Evolutionary conservation across 2,113 vertebrate species (phyloP).

Genomic region (Parus major): DNA sequence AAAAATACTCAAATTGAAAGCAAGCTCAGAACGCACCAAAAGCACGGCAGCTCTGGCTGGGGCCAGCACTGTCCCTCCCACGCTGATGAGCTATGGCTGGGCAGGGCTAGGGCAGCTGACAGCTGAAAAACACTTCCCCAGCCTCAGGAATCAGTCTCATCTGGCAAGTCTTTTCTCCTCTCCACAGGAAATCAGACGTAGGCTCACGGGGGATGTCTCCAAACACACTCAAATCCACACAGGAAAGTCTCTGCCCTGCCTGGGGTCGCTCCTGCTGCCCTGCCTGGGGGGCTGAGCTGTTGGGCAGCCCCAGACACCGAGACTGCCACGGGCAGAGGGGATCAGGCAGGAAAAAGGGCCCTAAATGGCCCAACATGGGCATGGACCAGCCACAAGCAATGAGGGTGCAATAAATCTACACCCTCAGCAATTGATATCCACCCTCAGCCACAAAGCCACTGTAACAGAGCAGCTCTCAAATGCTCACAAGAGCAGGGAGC

Average conservation of each 20-base stretch:
- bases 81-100: fast-evolving
- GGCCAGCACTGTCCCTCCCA: not conserved
- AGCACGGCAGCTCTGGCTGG: fast-evolving
- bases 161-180: not conserved
- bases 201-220: not conserved
- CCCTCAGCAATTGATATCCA: too few relatives aligned
- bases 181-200: not conserved
- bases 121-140: not conserved
- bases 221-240: fast-evolving
- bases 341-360: not conserved
- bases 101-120: not conserved
- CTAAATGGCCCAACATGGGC: not conserved
- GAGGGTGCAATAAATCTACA: not conserved
- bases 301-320: fast-evolving
- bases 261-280: fast-evolving
- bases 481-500: not conserved
- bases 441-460: not conserved
- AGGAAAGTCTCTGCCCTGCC: fast-evolving
- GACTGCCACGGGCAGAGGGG: fast-evolving
- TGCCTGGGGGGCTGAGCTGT: not conserved
- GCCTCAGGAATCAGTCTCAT: not conserved
- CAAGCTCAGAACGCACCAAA: not conserved
- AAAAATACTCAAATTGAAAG: not conserved
- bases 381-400: not conserved
- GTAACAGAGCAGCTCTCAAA: not conserved